A percentile compares a stretch with the other conserved stretches of the same genome.
Conservation (phyloP, 2,888 invertebrate species). For the Pheosia gnoma region DNA sequence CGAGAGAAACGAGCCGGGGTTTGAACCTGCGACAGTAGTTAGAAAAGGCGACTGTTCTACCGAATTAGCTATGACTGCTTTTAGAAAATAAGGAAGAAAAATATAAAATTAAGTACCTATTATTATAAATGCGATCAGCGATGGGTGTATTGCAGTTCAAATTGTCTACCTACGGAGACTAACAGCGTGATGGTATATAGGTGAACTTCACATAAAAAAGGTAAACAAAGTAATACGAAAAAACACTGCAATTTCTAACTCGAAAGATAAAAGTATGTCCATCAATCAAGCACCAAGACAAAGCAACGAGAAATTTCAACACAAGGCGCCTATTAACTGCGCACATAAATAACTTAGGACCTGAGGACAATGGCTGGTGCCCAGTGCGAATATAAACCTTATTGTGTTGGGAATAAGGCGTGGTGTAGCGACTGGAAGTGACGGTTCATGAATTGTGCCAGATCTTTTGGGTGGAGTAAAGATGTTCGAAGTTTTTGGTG, state of each 20-base stretch:
- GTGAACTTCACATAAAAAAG: not conserved
- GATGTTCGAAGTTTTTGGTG: not conserved
- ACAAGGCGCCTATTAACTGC: conserved; percentile 24
- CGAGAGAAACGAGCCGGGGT: too few species aligned
- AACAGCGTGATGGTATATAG: too few species aligned
- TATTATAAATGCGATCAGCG: too few species aligned
- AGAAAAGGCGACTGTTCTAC: too few species aligned
- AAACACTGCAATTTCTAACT: conserved; percentile 12
- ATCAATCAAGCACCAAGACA: conserved; percentile 21
- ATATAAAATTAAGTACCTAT: too few species aligned
- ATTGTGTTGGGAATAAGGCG: conserved; percentile 20
- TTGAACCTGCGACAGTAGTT: too few species aligned
- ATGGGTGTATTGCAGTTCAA: too few species aligned
- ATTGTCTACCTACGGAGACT: too few species aligned
- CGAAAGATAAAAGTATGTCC: conserved; percentile 20
- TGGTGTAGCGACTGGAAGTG: conserved; percentile 23
- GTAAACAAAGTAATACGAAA: conserved; percentile 5
- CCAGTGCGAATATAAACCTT: conserved; percentile 22
- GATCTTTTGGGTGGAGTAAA: conserved; percentile 17
- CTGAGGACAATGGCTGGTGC: conserved; percentile 19
- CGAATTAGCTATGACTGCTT: too few species aligned
- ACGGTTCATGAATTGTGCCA: conserved; percentile 28
- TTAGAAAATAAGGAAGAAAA: too few species aligned
- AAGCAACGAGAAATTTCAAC: conserved; percentile 14
- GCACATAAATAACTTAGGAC: conserved; percentile 35